Evolutionary conservation across 2,797 vertebrate species (phyloP).

Genomic region (Malacoraja senta): DNA sequence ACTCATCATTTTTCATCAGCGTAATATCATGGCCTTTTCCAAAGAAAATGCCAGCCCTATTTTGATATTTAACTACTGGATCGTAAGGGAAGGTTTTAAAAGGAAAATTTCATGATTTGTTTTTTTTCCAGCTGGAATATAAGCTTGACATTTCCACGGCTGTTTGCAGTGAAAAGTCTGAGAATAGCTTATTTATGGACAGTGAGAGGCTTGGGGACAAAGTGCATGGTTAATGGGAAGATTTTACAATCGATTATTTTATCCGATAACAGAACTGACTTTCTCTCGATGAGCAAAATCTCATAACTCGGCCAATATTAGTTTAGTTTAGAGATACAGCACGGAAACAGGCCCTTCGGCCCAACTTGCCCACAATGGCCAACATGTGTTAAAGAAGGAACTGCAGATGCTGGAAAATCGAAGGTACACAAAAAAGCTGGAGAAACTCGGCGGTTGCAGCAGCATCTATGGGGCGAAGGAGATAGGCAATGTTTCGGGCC

Average conservation of each 20-base stretch:
- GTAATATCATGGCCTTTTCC: neutral
- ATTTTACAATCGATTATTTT: slow-evolving; percentile 23
- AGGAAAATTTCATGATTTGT: neutral
- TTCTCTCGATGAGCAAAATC: neutral
- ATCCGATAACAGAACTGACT: neutral
- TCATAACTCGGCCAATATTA: neutral
- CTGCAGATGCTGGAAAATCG: no score
- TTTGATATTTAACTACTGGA: neutral
- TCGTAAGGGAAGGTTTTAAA: neutral
- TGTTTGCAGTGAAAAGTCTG: neutral
- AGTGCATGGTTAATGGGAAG: neutral
- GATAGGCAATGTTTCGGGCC: no score
- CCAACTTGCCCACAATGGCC: no score
- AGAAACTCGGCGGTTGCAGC: no score
- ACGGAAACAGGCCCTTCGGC: no score
- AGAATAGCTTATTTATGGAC: neutral
- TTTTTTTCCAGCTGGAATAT: neutral
- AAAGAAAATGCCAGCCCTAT: neutral
- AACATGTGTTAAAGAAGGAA: no score
- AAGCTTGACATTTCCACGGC: neutral
- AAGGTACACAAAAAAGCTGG: no score
- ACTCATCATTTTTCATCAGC: neutral
- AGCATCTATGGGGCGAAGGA: no score
- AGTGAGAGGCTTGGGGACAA: neutral
- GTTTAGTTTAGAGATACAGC: neutral